phyloP scores from a whole-genome alignment of 2,888 invertebrate species.

The Nezara viridula region DNA sequence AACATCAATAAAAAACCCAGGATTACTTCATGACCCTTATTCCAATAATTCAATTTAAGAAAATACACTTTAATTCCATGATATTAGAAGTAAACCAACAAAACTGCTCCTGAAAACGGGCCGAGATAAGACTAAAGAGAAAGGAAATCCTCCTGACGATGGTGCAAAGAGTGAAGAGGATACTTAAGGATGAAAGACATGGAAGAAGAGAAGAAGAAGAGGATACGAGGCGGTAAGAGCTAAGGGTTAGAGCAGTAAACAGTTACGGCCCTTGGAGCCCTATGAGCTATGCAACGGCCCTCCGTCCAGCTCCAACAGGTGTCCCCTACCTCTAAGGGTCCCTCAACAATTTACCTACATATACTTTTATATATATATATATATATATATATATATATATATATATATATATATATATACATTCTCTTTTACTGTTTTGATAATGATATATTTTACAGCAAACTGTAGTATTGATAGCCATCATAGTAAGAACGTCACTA shows the following conservation, averaged over 20 bases:
- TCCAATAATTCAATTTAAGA: no score
- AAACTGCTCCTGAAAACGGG: not conserved
- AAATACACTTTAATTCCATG: no score
- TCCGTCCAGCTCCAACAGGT: slow-evolving; percentile 55
- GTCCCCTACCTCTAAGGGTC: not conserved
- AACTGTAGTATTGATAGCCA: no score
- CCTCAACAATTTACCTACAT: not conserved
- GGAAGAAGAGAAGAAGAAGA: slow-evolving; percentile 1
- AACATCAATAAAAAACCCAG: no score
- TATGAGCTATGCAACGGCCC: slow-evolving; percentile 55
- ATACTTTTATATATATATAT: not conserved
- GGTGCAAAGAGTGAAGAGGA: not conserved
- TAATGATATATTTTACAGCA: not conserved
- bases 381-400: no score
- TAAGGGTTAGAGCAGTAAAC: not conserved
- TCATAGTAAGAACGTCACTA: no score
- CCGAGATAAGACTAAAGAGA: not conserved
- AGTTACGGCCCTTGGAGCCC: slow-evolving; percentile 39
- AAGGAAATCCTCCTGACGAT: not conserved
- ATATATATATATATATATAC: no score
- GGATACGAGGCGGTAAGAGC: not conserved
- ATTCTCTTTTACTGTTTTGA: not conserved
- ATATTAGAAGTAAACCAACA: not conserved
- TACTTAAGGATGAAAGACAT: not conserved
- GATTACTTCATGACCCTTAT: no score